These are phyloP conservation scores for Lepus americanus DNA, from an alignment of 2,113 vertebrate species.

Conservation along the genomic window DNA sequence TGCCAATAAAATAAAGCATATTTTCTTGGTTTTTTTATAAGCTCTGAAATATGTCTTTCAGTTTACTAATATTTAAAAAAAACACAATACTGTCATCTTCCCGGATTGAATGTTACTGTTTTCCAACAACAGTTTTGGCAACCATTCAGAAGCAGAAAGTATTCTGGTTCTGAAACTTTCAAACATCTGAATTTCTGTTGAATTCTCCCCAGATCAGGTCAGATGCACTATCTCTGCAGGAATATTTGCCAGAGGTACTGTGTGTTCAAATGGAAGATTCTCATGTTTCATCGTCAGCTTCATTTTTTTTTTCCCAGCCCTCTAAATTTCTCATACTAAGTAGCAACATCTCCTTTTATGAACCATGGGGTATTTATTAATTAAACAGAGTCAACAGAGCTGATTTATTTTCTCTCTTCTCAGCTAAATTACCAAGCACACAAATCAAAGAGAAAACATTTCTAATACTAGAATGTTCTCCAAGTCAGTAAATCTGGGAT, in stretches of 20 bases:
- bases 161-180: conserved; percentile 75
- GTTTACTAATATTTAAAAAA: conserved; percentile 77
- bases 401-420: conserved; percentile 71
- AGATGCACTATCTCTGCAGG: conserved; percentile 61
- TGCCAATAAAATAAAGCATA: conserved; percentile 82
- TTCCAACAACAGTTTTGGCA: conserved; percentile 79
- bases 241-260: conserved; percentile 61
- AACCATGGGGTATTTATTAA: conserved; percentile 71
- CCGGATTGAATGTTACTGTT: conserved; percentile 79
- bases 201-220: conserved; percentile 76
- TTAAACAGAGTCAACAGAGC: conserved; percentile 70
- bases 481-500: conserved; percentile 87
- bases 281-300: conserved; percentile 45
- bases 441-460: conserved; percentile 83
- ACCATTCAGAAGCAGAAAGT: conserved; percentile 52
- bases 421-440: conserved; percentile 75
- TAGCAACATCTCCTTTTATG: conserved; percentile 55
- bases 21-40: conserved; percentile 78
- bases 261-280: conserved; percentile 55
- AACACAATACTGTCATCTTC: conserved; percentile 74
- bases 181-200: conserved; percentile 66
- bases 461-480: conserved; percentile 86
- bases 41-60: conserved; percentile 80
- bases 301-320: conserved; percentile 65
- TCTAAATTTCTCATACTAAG: conserved; percentile 71